A percentile compares a stretch with the other conserved stretches of the same genome.
Evolutionary conservation across 1,140 invertebrate species (phyloP).

Genomic region (Zaprionus tsacasi): DNA sequence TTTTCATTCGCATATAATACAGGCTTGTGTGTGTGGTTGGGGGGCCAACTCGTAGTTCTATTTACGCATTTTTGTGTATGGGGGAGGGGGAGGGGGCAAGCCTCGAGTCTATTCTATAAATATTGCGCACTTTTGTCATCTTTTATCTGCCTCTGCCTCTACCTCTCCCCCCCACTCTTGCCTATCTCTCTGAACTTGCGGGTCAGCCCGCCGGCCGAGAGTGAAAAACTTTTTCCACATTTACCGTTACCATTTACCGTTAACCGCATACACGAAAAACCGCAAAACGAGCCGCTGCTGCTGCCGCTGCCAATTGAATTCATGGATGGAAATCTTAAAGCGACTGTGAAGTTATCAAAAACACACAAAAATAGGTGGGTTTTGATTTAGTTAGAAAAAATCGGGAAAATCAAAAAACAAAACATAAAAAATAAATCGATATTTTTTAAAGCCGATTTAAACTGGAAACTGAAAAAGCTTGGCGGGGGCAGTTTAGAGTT

Average conservation of each 20-base stretch:
- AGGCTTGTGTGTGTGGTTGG: neutral
- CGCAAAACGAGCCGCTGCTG: constrained; percentile 18
- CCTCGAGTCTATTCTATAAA: constrained; percentile 27
- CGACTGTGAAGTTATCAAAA: neutral
- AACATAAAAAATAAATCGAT: neutral
- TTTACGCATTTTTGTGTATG: constrained; percentile 37
- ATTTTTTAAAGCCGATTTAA: neutral
- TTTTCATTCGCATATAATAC: constrained; percentile 4
- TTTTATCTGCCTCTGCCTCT: constrained; percentile 47
- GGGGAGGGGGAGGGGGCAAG: too few species aligned
- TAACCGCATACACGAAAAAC: constrained; percentile 16
- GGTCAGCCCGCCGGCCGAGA: constrained; percentile 48
- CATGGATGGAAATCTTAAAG: constrained; percentile 1
- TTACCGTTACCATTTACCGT: constrained; percentile 13
- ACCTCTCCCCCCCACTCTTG: constrained; percentile 25
- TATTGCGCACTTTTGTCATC: constrained; percentile 44
- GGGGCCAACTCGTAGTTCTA: constrained; percentile 21
- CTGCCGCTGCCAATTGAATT: constrained; percentile 35
- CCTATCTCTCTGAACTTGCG: constrained; percentile 52
- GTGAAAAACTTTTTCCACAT: constrained; percentile 58
- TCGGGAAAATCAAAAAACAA: neutral
- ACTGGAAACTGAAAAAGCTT: neutral
- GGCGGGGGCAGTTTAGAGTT: neutral
- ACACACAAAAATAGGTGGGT: neutral
- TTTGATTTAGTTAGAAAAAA: neutral